A percentile compares a stretch with the other conserved stretches of the same genome.
These are phyloP conservation scores for Furnarius figulus DNA, from an alignment of 2,113 vertebrate species.

Conservation along the genomic window DNA sequence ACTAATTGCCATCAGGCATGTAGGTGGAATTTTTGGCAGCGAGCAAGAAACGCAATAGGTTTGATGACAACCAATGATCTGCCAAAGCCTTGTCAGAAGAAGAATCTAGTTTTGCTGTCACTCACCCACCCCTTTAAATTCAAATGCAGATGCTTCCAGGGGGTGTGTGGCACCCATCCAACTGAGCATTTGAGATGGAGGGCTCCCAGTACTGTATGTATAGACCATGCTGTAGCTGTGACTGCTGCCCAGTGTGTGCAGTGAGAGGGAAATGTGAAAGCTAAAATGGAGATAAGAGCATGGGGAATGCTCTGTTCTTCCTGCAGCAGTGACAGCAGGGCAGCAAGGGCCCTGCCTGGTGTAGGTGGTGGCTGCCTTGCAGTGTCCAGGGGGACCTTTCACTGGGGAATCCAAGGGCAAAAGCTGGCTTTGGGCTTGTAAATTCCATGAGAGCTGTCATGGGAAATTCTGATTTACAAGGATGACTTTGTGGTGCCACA, in stretches of 20 bases:
- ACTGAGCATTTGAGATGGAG: conserved; percentile 62
- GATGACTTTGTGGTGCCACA: background rate
- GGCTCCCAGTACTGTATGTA: conserved; percentile 48
- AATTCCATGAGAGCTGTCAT: background rate
- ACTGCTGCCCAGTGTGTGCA: conserved; percentile 20
- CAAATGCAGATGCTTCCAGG: conserved; percentile 80
- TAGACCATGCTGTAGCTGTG: background rate
- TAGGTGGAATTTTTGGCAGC: conserved; percentile 83
- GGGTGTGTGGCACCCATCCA: conserved; percentile 68
- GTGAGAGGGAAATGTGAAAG: background rate
- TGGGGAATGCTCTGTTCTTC: background rate
- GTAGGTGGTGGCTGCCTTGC: background rate
- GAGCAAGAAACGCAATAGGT: conserved; percentile 79
- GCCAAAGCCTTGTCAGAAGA: conserved; percentile 81
- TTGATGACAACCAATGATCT: conserved; percentile 82
- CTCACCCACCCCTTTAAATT: conserved; percentile 82
- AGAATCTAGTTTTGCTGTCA: conserved; percentile 78
- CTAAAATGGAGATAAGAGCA: background rate
- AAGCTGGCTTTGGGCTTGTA: background rate
- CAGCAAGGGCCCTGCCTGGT: background rate
- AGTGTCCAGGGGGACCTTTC: background rate
- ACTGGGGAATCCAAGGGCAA: background rate
- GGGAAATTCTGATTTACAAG: background rate
- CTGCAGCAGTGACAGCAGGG: background rate
- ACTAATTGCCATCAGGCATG: conserved; percentile 85